phyloP scores from a whole-genome alignment of 2,113 vertebrate species.

The Leucopsar rothschildi region DNA sequence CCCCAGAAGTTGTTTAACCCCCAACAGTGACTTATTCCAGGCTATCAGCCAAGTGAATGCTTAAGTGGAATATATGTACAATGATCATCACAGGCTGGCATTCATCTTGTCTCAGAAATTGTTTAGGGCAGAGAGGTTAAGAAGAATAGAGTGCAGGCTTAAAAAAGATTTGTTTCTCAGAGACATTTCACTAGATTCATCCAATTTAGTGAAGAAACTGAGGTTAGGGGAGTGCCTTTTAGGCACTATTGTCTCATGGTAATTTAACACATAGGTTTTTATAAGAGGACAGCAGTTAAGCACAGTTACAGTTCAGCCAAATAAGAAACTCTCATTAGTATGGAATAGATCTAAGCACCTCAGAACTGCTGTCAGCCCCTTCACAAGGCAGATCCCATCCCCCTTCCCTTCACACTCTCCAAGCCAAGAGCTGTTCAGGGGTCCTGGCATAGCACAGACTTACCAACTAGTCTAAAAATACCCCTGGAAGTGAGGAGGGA shows the following conservation, averaged over 20 bases:
- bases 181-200: constrained; percentile 36
- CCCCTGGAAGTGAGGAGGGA: neutral
- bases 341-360: constrained; percentile 18
- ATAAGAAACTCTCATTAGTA: constrained; percentile 28
- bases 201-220: constrained; percentile 27
- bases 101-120: constrained; percentile 51
- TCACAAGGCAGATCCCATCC: neutral
- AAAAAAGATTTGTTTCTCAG: constrained; percentile 58
- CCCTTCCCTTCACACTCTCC: neutral
- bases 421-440: neutral
- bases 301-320: neutral
- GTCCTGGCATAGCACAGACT: neutral
- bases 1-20: constrained; percentile 34
- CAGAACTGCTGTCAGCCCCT: neutral
- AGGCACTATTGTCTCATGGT: neutral
- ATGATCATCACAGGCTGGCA: constrained; percentile 1
- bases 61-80: constrained; percentile 30
- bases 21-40: constrained; percentile 48
- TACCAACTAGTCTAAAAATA: neutral
- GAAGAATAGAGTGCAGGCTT: constrained; percentile 45
- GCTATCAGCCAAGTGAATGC: constrained; percentile 40
- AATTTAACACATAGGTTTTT: constrained; percentile 6
- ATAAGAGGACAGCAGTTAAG: constrained; percentile 7
- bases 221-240: constrained; percentile 28
- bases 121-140: constrained; percentile 53